Evolutionary conservation across 2,113 vertebrate species (phyloP).

Genomic region (Myocastor coypus): DNA sequence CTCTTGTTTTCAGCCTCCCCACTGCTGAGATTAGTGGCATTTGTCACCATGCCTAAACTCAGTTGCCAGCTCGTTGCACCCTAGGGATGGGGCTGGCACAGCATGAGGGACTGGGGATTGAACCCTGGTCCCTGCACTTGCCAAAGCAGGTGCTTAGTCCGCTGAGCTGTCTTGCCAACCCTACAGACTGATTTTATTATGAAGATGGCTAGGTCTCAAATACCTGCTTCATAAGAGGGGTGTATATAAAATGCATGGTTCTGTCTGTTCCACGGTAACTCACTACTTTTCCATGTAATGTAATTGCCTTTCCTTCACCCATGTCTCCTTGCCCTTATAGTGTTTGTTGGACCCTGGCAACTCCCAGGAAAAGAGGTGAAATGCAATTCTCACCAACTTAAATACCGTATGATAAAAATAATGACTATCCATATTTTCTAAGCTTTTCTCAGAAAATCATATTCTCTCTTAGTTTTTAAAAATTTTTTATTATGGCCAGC

Average conservation of each 20-base stretch:
- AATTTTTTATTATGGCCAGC: no score
- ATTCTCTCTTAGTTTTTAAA: conserved; percentile 8
- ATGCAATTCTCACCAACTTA: background rate
- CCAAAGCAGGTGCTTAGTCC: no score
- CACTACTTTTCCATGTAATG: background rate
- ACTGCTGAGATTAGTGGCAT: no score
- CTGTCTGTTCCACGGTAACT: background rate
- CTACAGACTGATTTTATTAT: background rate
- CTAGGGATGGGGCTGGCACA: no score
- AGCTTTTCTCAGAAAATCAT: background rate
- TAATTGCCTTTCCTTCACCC: background rate
- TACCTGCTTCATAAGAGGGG: background rate
- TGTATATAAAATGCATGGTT: background rate
- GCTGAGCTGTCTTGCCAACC: background rate
- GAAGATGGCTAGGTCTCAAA: background rate
- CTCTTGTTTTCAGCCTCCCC: no score
- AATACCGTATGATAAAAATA: background rate
- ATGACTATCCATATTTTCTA: background rate
- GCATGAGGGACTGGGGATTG: no score
- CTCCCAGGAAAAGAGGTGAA: background rate
- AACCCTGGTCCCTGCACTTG: no score
- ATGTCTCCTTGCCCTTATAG: background rate
- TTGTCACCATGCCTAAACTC: no score
- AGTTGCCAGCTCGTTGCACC: no score
- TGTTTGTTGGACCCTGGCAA: background rate